Percentiles rank a stretch among this genome's conserved stretches.
These are phyloP conservation scores for Hephaestus fuliginosus DNA, from an alignment of 2,797 vertebrate genomes.

Conservation along the genomic window DNA sequence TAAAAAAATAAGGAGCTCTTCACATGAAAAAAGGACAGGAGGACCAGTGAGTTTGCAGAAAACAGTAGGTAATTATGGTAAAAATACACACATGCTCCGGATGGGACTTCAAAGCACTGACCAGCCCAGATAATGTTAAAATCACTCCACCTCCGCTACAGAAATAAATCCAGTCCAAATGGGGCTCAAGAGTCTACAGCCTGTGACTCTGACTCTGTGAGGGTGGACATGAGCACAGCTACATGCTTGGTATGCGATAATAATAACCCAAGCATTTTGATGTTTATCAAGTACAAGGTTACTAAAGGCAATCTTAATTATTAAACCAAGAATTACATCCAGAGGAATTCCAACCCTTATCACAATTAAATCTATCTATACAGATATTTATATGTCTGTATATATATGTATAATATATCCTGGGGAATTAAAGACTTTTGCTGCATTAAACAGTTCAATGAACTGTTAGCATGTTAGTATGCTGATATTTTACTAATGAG, in stretches of 20 bases:
- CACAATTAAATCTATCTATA: constrained; percentile 90
- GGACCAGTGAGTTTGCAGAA: too few species aligned
- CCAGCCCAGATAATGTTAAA: too few species aligned
- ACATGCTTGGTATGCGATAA: not conserved
- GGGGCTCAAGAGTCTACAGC: not conserved
- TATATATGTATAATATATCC: constrained; percentile 89
- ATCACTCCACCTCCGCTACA: too few species aligned
- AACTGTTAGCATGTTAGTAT: constrained; percentile 66
- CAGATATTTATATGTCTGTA: constrained; percentile 83
- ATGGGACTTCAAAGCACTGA: too few species aligned
- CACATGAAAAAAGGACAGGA: too few species aligned
- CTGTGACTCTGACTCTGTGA: not conserved
- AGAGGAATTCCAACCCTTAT: constrained; percentile 91
- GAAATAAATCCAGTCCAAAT: not conserved
- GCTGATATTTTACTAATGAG: too few species aligned
- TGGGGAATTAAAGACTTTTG: constrained; percentile 89
- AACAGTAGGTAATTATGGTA: too few species aligned
- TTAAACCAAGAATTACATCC: constrained; percentile 90
- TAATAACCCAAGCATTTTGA: not conserved
- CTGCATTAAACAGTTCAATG: constrained; percentile 89
- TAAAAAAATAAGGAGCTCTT: too few species aligned
- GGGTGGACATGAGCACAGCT: not conserved
- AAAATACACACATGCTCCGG: too few species aligned
- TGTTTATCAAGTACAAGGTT: constrained; percentile 17
- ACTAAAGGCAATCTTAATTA: constrained; percentile 89